Evolutionary conservation across 1,140 invertebrate species (phyloP).

Genomic region (Brachystomella parvula): DNA sequence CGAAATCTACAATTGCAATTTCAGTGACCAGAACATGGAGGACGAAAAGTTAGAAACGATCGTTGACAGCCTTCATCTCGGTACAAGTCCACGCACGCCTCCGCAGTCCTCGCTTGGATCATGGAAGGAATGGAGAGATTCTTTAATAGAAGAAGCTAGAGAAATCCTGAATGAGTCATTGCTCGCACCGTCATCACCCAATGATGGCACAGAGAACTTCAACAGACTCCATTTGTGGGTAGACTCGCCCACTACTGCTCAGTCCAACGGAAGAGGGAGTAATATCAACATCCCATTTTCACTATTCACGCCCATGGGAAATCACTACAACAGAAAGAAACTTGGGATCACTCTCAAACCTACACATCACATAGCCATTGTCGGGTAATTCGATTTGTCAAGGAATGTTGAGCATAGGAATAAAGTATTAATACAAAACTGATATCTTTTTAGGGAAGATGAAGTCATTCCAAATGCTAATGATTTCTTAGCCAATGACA

Average conservation of each 20-base stretch:
- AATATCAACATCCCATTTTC: background rate
- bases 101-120: background rate
- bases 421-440: too few relatives aligned
- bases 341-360: background rate
- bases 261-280: background rate
- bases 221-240: background rate
- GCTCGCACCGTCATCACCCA: too few relatives aligned
- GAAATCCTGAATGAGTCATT: background rate
- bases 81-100: background rate
- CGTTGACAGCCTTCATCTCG: background rate
- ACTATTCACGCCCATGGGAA: background rate
- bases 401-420: too few relatives aligned
- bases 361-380: background rate
- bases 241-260: background rate
- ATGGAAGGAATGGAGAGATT: constrained; percentile 3
- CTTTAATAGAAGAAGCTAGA: background rate
- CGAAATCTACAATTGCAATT: background rate
- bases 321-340: background rate
- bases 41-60: background rate
- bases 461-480: too few relatives aligned
- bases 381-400: background rate
- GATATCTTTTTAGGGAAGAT: too few relatives aligned
- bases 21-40: background rate
- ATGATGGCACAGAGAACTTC: background rate
- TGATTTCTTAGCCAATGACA: too few relatives aligned